These are phyloP conservation scores for Sclerodermus sp. DNA, from an alignment of 2,888 invertebrate species.

Conservation along the genomic window DNA sequence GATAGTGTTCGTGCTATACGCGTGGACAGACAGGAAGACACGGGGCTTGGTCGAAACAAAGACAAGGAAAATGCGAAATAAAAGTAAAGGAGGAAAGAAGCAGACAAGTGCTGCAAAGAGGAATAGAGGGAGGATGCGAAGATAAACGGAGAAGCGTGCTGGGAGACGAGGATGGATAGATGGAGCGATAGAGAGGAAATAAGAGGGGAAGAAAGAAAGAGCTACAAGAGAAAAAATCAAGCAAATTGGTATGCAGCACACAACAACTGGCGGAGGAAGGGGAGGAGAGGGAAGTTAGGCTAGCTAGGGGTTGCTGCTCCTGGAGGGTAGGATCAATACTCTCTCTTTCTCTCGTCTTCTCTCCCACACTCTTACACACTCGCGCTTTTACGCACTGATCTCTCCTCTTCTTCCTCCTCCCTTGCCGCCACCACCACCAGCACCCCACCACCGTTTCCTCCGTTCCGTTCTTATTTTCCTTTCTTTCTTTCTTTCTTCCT, in stretches of 20 bases:
- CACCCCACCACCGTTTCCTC: too few species aligned
- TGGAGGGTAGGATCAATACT: constrained; percentile 57
- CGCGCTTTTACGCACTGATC: too few species aligned
- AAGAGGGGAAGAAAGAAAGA: constrained; percentile 38
- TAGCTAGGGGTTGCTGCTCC: constrained; percentile 52
- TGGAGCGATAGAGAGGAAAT: constrained; percentile 15
- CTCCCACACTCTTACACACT: constrained; percentile 22
- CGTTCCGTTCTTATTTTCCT: too few species aligned
- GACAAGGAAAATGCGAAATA: constrained; percentile 33
- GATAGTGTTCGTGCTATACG: constrained; percentile 8
- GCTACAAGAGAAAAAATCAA: constrained; percentile 60
- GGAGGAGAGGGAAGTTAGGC: constrained; percentile 60
- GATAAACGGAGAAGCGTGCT: constrained; percentile 1
- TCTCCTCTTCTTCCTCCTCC: constrained; percentile 5
- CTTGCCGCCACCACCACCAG: constrained; percentile 3
- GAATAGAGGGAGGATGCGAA: constrained; percentile 30
- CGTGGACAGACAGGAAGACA: constrained; percentile 37
- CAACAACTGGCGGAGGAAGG: constrained; percentile 59
- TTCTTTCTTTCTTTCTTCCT: constrained; percentile 16
- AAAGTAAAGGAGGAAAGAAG: constrained; percentile 24
- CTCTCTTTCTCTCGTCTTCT: constrained; percentile 50
- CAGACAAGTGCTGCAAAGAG: constrained; percentile 12
- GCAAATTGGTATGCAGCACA: constrained; percentile 68
- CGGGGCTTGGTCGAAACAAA: not conserved
- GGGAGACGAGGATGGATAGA: constrained; percentile 8